These are phyloP conservation scores for Poeciliopsis paucimaculata DNA, from an alignment of 2,797 vertebrate genomes.

Conservation along the genomic window DNA sequence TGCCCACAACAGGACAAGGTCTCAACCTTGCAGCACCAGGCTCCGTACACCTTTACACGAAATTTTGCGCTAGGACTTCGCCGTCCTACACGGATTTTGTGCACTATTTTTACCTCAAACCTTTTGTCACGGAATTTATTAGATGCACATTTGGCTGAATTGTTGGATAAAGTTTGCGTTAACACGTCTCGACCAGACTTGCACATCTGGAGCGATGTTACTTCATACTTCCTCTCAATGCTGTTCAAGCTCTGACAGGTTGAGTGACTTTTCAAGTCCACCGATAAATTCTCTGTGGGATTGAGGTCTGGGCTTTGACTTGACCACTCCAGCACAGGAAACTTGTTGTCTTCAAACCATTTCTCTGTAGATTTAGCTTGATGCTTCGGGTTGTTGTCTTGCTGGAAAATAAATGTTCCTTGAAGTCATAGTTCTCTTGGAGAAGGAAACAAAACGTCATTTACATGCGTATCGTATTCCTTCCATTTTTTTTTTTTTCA, in stretches of 20 bases:
- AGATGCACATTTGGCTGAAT: neutral
- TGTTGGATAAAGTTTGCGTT: neutral
- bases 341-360: neutral
- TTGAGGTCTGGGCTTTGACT: neutral
- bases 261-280: neutral
- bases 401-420: neutral
- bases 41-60: too few relatives aligned
- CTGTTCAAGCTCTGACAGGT: neutral
- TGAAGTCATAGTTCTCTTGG: neutral
- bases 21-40: too few relatives aligned
- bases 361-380: neutral
- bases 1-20: too few relatives aligned
- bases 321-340: neutral
- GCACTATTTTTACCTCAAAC: too few relatives aligned
- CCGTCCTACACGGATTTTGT: too few relatives aligned
- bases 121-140: too few relatives aligned
- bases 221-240: neutral
- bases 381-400: neutral
- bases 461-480: neutral
- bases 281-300: neutral
- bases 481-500: neutral
- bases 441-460: neutral
- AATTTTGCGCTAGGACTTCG: too few relatives aligned
- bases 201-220: neutral
- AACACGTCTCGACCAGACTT: too few relatives aligned